phyloP scores from a whole-genome alignment of 1,140 invertebrate genomes.

The Oryzaephilus surinamensis region DNA sequence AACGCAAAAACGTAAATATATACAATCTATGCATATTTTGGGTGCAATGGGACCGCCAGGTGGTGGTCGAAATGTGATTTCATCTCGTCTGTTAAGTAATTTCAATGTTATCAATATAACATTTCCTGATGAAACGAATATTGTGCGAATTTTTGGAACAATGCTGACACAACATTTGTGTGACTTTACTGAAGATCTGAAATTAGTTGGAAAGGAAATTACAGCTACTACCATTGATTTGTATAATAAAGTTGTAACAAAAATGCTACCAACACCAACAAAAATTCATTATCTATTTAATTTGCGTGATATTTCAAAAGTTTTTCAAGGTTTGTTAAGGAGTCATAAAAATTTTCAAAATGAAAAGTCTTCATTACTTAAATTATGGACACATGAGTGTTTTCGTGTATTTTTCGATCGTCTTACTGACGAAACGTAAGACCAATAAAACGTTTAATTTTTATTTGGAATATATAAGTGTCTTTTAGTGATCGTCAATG shows the following conservation, averaged over 20 bases:
- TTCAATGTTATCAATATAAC: conserved; percentile 69
- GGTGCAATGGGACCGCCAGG: conserved; percentile 70
- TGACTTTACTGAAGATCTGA: conserved; percentile 68
- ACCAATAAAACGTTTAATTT: conserved; percentile 53
- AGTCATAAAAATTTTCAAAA: conserved; percentile 64
- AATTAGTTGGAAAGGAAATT: conserved; percentile 35
- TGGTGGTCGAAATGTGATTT: conserved; percentile 64
- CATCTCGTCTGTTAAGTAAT: conserved; percentile 62
- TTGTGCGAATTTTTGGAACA: conserved; percentile 35
- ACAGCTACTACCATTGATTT: conserved; percentile 49
- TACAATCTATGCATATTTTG: conserved; percentile 58
- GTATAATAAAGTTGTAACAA: conserved; percentile 47
- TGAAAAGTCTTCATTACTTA: conserved; percentile 55
- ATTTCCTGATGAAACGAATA: conserved; percentile 59
- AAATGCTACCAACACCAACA: conserved; percentile 53
- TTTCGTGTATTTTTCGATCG: conserved; percentile 75
- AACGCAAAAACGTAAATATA: too few relatives aligned
- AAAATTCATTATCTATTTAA: conserved; percentile 68
- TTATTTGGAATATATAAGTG: conserved; percentile 84
- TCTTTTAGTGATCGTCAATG: conserved; percentile 79
- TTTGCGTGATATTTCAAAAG: conserved; percentile 56
- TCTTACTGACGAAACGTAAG: conserved; percentile 43
- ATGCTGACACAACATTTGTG: conserved; percentile 51
- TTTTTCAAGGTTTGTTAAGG: conserved; percentile 69
- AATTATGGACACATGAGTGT: conserved; percentile 73